phyloP scores from a whole-genome alignment of 1,140 invertebrate genomes.

The Heterodera carotae region DNA sequence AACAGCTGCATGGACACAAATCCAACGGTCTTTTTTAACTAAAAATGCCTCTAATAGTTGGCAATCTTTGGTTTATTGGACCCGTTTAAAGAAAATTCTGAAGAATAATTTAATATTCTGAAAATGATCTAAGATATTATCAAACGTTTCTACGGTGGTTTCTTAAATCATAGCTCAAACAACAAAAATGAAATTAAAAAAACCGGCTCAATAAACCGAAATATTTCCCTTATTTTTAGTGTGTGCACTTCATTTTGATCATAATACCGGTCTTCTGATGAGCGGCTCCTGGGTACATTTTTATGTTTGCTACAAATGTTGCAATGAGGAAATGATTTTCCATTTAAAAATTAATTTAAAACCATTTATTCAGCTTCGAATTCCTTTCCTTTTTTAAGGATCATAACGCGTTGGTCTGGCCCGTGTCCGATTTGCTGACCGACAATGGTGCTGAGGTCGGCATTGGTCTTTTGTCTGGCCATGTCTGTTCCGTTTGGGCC shows the following conservation, averaged over 20 bases:
- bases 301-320: not conserved
- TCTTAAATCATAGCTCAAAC: no score
- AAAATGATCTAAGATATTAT: no score
- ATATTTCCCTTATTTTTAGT: conserved; percentile 36
- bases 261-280: conserved; percentile 28
- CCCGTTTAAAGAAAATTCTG: no score
- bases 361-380: not conserved
- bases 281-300: conserved; percentile 30
- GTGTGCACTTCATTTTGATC: conserved; percentile 38
- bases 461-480: conserved; percentile 68
- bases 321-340: not conserved
- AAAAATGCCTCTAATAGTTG: no score
- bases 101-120: no score
- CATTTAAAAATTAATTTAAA: no score
- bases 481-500: conserved; percentile 84
- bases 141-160: no score
- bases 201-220: no score
- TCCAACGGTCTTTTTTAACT: conserved; percentile 33
- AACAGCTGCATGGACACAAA: conserved; percentile 26
- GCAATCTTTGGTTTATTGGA: no score
- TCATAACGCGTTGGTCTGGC: conserved; percentile 54
- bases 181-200: no score
- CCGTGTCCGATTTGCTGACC: conserved; percentile 36
- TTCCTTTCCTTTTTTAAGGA: conserved; percentile 53
- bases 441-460: conserved; percentile 29